Base-by-base conservation (phyloP, 2,888 invertebrate species). In the Polymixis lichenea region DNA sequence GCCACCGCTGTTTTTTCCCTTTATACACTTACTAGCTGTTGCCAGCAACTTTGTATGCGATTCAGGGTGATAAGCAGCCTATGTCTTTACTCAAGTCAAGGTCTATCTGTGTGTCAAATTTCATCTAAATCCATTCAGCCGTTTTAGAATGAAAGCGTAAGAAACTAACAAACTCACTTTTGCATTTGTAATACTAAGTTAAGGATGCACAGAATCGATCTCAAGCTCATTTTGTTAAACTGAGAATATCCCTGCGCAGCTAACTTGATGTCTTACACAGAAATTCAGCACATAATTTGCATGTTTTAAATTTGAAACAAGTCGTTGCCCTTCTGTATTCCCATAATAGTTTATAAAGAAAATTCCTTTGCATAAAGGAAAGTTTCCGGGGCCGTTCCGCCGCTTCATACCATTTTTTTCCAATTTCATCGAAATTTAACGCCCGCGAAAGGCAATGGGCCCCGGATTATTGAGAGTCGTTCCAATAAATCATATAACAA, bases 351-450 rank as follows among this genome's bases (percentile, higher is more conserved):
- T 87, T 70, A 78, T 78, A 72, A 64, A 80, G 68, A 58, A 68
- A 70, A 82, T 82, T 84, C 72, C 74, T 84, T 86, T 81, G 76
- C 76, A 66, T 60, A 72, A 83, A 77, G 19, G 58, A 77, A 87
- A 83, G 73, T 87, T 89, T 82, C 72, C 72, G 73, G 69, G 64
- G 72, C 72, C 69, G 72, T 86, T 84, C 76, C 76, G 78, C 71
- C 68, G 74, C 75, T 78, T 76, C 76, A 82, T 87, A 86, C 84
- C 87, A 88, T 87, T 88, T 90, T 87, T 88, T 85, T 70, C 72
- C 88, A 88, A 89, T 89, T 90, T 86, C 86, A 89, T 87, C 82
- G 87, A 90, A 90, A 90, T 89, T 91, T 91, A 86, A 87, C 87
- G 87, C 86, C 83, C 72, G 66, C 81, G 78, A 77, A 82, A 85